A percentile compares a stretch with the other conserved stretches of the same genome.
phyloP scores from a whole-genome alignment of 2,113 vertebrate species.

The Triplophysa dalaica region DNA sequence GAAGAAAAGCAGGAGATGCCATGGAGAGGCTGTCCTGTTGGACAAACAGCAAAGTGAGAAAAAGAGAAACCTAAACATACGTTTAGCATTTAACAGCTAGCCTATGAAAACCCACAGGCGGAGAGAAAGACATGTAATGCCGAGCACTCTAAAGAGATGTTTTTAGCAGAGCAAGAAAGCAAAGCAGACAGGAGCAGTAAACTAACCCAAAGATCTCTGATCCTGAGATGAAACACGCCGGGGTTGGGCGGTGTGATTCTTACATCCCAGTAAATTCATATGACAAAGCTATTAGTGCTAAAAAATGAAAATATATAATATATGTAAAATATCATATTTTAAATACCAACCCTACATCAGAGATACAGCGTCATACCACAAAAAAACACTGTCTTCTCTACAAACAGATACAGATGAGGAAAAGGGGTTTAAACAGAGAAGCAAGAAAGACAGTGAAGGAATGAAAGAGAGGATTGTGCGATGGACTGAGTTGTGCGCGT shows the following conservation, averaged over 20 bases:
- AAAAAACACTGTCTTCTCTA: neutral
- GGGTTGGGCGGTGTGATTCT: too few relatives aligned
- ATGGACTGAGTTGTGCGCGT: neutral
- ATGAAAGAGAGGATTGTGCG: constrained; percentile 16
- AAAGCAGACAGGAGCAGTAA: neutral
- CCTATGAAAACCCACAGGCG: neutral
- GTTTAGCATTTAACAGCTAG: constrained; percentile 43
- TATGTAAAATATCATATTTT: too few relatives aligned
- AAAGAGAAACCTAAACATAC: constrained; percentile 67
- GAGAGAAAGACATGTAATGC: neutral
- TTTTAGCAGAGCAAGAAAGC: neutral
- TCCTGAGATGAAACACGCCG: neutral
- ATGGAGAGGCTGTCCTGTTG: constrained; percentile 99
- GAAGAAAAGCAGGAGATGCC: constrained; percentile 99
- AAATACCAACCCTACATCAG: too few relatives aligned
- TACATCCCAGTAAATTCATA: too few relatives aligned
- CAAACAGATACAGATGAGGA: neutral
- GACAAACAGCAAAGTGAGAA: constrained; percentile 87
- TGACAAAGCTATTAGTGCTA: too few relatives aligned
- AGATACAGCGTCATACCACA: neutral
- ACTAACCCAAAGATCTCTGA: neutral
- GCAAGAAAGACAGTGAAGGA: neutral
- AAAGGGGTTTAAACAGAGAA: neutral
- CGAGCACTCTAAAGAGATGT: neutral
- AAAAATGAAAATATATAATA: too few relatives aligned